phyloP scores from a whole-genome alignment of 2,113 vertebrate species.

The Sprattus sprattus region DNA sequence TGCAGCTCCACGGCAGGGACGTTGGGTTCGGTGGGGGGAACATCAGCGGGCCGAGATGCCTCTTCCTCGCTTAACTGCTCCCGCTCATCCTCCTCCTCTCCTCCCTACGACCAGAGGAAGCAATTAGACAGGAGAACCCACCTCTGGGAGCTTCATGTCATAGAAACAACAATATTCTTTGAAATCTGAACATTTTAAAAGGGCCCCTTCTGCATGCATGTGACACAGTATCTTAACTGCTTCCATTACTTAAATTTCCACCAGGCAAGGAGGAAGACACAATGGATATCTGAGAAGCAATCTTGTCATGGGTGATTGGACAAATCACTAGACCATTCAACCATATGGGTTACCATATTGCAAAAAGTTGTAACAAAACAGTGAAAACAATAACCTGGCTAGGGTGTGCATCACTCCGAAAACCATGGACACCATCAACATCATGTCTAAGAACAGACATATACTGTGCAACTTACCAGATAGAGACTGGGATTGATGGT shows the following conservation, averaged over 20 bases:
- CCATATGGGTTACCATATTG: no score
- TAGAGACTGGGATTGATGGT: no score
- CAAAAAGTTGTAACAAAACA: neutral
- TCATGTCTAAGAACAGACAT: no score
- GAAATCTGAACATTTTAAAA: neutral
- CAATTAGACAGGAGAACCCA: neutral
- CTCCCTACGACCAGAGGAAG: slow-evolving; percentile 51
- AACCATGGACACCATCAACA: neutral
- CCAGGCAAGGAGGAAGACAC: neutral
- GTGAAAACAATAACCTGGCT: neutral
- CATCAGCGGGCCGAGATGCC: slow-evolving; percentile 73
- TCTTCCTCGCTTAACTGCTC: slow-evolving; percentile 85
- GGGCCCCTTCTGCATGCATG: neutral
- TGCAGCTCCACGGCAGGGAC: slow-evolving; percentile 68
- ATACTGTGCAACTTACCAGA: no score
- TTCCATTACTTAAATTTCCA: neutral
- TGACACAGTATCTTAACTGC: neutral
- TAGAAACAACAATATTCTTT: neutral
- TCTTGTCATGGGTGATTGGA: neutral
- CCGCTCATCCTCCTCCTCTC: slow-evolving; percentile 76
- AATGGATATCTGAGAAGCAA: neutral
- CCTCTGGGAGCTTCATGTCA: neutral
- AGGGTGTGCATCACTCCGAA: neutral
- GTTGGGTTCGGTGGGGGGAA: slow-evolving; percentile 67
- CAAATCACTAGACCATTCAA: no score